Conservation (phyloP, 2,888 invertebrate genomes). For the Epirrita christyi region DNA sequence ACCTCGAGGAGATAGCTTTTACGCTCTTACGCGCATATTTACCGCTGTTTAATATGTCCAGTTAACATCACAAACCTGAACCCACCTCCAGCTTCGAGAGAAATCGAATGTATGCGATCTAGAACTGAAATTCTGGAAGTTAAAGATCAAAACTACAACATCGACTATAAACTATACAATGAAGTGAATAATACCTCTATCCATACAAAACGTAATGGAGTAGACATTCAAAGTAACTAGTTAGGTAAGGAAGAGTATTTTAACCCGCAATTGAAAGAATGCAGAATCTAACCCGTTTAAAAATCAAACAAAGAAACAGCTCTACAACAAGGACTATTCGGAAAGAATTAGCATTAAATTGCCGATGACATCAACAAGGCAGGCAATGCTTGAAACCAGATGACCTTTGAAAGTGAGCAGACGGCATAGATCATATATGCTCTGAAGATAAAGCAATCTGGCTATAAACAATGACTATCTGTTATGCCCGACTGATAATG, state of each 20-base stretch:
- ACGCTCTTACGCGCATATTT: constrained; percentile 1
- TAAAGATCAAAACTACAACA: neutral
- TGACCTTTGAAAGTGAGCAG: constrained; percentile 38
- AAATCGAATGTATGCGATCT: constrained; percentile 2
- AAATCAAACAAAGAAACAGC: constrained; percentile 12
- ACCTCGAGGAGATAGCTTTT: neutral
- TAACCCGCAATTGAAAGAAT: constrained; percentile 5
- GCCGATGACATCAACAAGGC: constrained; percentile 34
- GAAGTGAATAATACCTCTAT: too few species aligned
- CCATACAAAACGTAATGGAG: too few species aligned
- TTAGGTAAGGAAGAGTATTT: neutral
- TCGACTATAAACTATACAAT: too few species aligned
- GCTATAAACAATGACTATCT: too few species aligned
- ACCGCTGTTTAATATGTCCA: neutral
- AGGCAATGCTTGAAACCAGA: constrained; percentile 30
- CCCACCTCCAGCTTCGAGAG: neutral
- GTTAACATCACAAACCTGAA: neutral
- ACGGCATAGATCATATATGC: constrained; percentile 12
- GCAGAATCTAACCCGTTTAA: constrained; percentile 8
- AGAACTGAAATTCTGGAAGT: neutral
- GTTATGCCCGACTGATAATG: too few species aligned
- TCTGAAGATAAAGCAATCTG: constrained; percentile 15
- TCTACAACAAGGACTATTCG: constrained; percentile 18
- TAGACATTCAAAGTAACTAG: too few species aligned
- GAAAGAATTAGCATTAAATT: constrained; percentile 31